Evolutionary conservation across 2,888 invertebrate genomes (phyloP), one percentile per base, ranked within the genome.

Genomic region (Acheta domesticus): DNA sequence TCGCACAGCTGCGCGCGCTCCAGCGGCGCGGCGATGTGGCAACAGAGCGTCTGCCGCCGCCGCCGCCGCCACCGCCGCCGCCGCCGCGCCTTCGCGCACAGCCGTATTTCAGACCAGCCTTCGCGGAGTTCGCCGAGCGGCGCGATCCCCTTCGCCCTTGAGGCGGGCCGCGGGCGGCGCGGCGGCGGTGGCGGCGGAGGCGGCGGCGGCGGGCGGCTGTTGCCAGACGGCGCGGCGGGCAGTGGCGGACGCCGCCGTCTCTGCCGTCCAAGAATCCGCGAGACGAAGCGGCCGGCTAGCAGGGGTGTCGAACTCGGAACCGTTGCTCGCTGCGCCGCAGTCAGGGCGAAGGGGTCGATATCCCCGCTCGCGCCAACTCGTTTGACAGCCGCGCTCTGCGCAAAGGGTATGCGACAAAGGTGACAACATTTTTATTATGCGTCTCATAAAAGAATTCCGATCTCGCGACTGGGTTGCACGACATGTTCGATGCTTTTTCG

Each of bases 21-120:
- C 62, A 19, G 16, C 62, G n/a, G 62, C 62, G n/a, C 14, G 62
- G 62, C 14, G 62, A 62, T 62, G 62, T 62, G 62, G 62, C 62
- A 62, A 62, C 62, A 62, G 62, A 4, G 62, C 62, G 62, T 62
- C 62, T 62, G 62, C 62, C 62, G 14, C 62, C 62, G 62, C 62
- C 62, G 62, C 62, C 50, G 50, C 50, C 50, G 50, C 50, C 62
- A 4, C 62, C 62, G 62, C 19, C 62, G 19, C 19, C 62, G 11
- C 5, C 62, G 14, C 62, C 62, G 16, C 62, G 62, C 62, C 62
- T 62, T 62, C 62, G 62, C 62, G 62, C 16, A 14, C n/a, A 62
- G 62, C n/a, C 62, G 62, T 62, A 62, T 62, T 62, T 62, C 62
- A 62, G 62, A 62, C 62, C 62, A 62, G 62, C 62, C 62, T 62